These are phyloP conservation scores for Yponomeuta plumbellus DNA, from an alignment of 2,888 invertebrate species.

Conservation along the genomic window DNA sequence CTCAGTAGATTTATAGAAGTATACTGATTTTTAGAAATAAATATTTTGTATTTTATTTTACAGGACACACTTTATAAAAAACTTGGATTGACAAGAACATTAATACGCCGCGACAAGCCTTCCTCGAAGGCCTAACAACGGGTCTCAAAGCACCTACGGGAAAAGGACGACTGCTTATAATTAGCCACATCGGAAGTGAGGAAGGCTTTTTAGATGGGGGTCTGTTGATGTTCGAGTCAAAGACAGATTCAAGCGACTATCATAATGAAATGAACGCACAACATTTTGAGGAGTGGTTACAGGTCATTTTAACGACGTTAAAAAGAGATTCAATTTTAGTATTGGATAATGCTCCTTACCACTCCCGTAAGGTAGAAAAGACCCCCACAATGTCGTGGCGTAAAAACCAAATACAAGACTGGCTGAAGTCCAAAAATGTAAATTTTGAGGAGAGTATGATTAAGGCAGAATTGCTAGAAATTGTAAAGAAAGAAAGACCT, in stretches of 20 bases:
- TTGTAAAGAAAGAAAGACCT: neutral
- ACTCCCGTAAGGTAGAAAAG: neutral
- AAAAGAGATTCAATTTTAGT: neutral
- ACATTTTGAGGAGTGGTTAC: neutral
- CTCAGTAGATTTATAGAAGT: neutral
- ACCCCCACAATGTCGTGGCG: neutral
- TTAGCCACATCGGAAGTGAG: neutral
- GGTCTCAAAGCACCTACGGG: neutral
- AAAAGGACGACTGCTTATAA: constrained; percentile 3
- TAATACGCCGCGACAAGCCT: neutral
- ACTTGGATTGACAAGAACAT: neutral
- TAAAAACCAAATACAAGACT: constrained; percentile 14
- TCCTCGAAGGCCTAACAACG: neutral
- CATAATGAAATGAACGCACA: neutral
- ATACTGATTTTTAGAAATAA: neutral
- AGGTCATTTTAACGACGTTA: neutral
- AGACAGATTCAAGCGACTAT: neutral
- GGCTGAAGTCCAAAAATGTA: constrained; percentile 18
- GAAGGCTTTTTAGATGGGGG: constrained; percentile 3
- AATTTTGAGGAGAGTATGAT: constrained; percentile 7
- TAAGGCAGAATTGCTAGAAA: constrained; percentile 17
- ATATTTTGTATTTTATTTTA: neutral
- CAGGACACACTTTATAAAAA: neutral
- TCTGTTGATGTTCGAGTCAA: neutral
- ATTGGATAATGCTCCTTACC: neutral